A percentile compares a stretch with the other conserved stretches of the same genome.
Conservation (phyloP, 2,888 invertebrate genomes). For the Griposia aprilina region DNA sequence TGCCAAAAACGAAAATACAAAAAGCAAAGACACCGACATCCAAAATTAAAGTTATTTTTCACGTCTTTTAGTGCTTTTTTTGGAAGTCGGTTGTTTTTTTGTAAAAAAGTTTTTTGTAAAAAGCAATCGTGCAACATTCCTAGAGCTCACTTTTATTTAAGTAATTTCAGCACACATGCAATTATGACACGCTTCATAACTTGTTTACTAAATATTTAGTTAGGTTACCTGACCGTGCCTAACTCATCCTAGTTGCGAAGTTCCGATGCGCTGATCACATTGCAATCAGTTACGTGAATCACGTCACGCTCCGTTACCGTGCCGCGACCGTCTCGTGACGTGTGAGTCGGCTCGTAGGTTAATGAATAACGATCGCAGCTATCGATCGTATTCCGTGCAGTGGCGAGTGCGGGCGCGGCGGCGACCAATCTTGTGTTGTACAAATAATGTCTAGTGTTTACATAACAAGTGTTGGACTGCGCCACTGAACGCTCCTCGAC, state of each 20-base stretch:
- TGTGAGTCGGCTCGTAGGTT: slow-evolving; percentile 4
- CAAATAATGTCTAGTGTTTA: slow-evolving; percentile 74
- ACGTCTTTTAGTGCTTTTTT: too few relatives aligned
- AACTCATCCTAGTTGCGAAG: slow-evolving; percentile 43
- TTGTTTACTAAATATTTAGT: slow-evolving; percentile 34
- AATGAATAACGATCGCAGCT: slow-evolving; percentile 44
- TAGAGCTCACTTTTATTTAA: background rate
- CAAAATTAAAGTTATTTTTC: too few relatives aligned
- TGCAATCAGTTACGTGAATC: background rate
- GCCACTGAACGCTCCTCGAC: slow-evolving; percentile 44
- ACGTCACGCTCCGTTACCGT: slow-evolving; percentile 31
- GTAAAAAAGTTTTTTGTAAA: too few relatives aligned
- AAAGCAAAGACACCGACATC: too few relatives aligned
- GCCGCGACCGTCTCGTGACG: slow-evolving; percentile 43
- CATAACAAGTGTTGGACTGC: slow-evolving; percentile 61
- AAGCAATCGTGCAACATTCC: slow-evolving; percentile 24
- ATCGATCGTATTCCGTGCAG: slow-evolving; percentile 53
- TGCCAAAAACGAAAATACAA: too few relatives aligned
- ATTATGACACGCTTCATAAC: slow-evolving; percentile 62
- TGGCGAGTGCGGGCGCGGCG: slow-evolving; percentile 55
- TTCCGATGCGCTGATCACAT: slow-evolving; percentile 11
- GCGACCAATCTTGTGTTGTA: slow-evolving; percentile 64
- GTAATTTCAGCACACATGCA: slow-evolving; percentile 38
- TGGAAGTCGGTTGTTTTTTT: too few relatives aligned
- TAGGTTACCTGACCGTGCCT: slow-evolving; percentile 46